phyloP scores from a whole-genome alignment of 2,888 invertebrate genomes.

The Lomographa bimaculata region DNA sequence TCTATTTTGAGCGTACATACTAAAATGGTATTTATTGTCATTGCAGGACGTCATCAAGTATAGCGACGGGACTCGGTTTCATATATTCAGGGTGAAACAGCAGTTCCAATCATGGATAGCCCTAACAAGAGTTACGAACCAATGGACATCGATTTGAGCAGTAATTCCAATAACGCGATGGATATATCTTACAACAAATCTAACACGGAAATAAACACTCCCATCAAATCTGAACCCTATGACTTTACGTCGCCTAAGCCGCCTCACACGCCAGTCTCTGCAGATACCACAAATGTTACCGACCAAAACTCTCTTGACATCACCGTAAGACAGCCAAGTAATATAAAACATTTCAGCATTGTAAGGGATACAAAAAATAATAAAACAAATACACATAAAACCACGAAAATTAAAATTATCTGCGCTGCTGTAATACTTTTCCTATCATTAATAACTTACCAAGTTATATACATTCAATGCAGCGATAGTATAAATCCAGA shows the following conservation, averaged over 20 bases:
- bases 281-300: no score
- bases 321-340: constrained; percentile 14
- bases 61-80: no score
- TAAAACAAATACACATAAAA: constrained; percentile 25
- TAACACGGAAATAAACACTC: constrained; percentile 13
- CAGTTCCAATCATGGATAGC: no score
- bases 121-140: constrained; percentile 58
- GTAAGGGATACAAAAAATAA: constrained; percentile 30
- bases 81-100: no score
- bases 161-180: constrained; percentile 55
- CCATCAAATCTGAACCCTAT: constrained; percentile 5
- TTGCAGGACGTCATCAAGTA: no score
- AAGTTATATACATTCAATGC: constrained; percentile 52
- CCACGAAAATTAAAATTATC: constrained; percentile 30
- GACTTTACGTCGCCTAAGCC: no score
- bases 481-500: constrained; percentile 46
- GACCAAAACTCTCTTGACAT: neutral
- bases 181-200: constrained; percentile 55
- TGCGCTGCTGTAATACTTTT: constrained; percentile 33
- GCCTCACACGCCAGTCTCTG: no score
- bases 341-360: constrained; percentile 50
- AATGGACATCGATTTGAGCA: constrained; percentile 72
- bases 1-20: no score
- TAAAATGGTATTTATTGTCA: no score
- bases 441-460: constrained; percentile 46